Base-by-base conservation (phyloP, 2,888 invertebrate species). In the Mesoligia furuncula region DNA sequence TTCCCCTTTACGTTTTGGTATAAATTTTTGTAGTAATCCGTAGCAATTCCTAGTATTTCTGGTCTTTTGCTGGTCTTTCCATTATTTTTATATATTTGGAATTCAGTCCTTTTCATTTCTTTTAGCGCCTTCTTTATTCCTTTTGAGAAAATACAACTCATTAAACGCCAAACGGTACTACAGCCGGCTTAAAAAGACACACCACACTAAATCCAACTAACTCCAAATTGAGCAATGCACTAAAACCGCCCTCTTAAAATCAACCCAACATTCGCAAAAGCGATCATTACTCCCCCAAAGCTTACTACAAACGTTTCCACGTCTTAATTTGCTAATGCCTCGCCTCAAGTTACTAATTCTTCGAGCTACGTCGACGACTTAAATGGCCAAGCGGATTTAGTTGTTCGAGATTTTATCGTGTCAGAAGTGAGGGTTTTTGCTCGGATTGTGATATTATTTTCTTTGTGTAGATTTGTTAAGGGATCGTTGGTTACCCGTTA, bases 301-400 rank as follows among this genome's bases (percentile, higher is more conserved):
- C 61, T 81, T 67, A 81, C 64, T 24, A 59, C 66, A 72, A 75
- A 48, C 75, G 75, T 67, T 79, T 68, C 48, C 1, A 51, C 68
- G 69, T 81, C 72, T 81, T 84, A 84, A 84, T 84, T 84, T 80
- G 64, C 61, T 81, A 81, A 77, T 77, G 57, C 82, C 68, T 51
- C 1, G 74, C 20, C 27, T 79, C 71, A 48, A 79, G 64, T 79
- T 83, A 83, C 83, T 75, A 82, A 82, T 82, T 74, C 79, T 73
- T 83, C 54, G 83, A 68, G 62, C 69, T n/a, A 36, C 68, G 45
- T 39, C 78, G 39, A 6, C 77, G 74, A 73, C 67, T 83, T 67
- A 73, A 83, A 81, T 62, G 81, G 73, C 62, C 69, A 62, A 73
- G 62, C 61, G 81, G 83, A 82, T 83, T 83, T 82, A 82, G 27